Conservation (phyloP, 2,797 vertebrate species). For the Clamator glandarius region DNA sequence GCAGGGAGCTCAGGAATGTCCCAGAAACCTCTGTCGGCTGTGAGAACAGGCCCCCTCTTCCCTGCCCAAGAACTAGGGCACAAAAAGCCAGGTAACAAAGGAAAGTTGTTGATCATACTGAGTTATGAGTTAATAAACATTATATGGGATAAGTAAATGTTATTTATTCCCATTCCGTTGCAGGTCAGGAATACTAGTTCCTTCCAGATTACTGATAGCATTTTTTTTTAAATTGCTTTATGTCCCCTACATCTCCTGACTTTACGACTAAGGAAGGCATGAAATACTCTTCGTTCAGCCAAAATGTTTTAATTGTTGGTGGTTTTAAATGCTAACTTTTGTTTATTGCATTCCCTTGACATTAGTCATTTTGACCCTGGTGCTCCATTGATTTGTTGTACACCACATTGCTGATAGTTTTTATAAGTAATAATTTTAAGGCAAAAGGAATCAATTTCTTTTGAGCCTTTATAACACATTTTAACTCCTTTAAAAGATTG, state of each 20-base stretch:
- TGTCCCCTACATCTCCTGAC: not conserved
- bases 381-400: not conserved
- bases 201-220: not conserved
- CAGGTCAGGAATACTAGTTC: not conserved
- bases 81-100: not conserved
- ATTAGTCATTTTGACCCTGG: not conserved
- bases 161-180: not conserved
- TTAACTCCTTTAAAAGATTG: not conserved
- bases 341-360: not conserved
- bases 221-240: too few relatives aligned
- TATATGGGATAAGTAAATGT: not conserved
- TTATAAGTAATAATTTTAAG: not conserved
- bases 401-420: not conserved
- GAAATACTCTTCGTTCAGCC: not conserved
- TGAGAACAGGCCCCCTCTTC: not conserved
- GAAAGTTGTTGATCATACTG: not conserved
- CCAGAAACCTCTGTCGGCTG: not conserved
- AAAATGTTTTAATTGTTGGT: not conserved
- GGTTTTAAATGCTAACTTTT: not conserved
- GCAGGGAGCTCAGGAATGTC: not conserved
- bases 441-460: not conserved
- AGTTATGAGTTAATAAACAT: not conserved
- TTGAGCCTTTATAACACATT: not conserved
- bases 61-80: not conserved
- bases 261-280: not conserved